Base-by-base conservation (phyloP, 1,140 invertebrate genomes). In the Rhagoletis zephyria region DNA sequence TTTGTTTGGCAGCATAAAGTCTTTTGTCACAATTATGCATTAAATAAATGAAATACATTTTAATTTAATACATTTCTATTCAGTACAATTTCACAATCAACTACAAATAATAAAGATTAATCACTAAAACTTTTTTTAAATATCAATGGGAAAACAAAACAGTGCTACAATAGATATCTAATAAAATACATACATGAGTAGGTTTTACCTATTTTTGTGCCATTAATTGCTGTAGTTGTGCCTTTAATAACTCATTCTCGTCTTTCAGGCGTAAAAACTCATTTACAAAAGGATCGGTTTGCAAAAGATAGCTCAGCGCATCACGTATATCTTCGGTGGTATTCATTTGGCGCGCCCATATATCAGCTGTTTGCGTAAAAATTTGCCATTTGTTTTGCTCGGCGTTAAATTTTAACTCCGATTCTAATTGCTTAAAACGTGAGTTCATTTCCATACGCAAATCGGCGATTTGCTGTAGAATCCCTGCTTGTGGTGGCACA, bases 171-270 rank as follows among this genome's bases (percentile, higher is more conserved):
- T 30, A 67, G 19, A 42, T 67, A 30, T 67, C 12, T 7, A 67
- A 1, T 67, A 67, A 67, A 40, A 19, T 19, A 65, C 63, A 64
- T n/a, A n/a, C 63, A 74, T 14, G 30, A 16, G n/a, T 5, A 3
- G 65, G 40, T 48, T n/a, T 61, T 85, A 19, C 6, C 77, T 87
- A 85, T 19, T 87, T 30, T 45, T 88, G 74, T 42, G 6, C 59
- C n/a, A 19, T 61, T 12, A 81, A n/a, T 51, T 88, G 67, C 85
- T 88, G 87, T n/a, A 92, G 42, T 51, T 91, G 87, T 2, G 85
- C 85, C n/a, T 88, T 89, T 0, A 93, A 77, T 86, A 87, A 56
- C 60, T 89, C 88, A 87, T 93, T 93, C 51, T 93, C 92, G 45
- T 88, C 40, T 70, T 91, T 89, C 7, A 93, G 40, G 2, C 89